Evolutionary conservation across 2,797 vertebrate species (phyloP).

Genomic region (Microcaecilia unicolor): DNA sequence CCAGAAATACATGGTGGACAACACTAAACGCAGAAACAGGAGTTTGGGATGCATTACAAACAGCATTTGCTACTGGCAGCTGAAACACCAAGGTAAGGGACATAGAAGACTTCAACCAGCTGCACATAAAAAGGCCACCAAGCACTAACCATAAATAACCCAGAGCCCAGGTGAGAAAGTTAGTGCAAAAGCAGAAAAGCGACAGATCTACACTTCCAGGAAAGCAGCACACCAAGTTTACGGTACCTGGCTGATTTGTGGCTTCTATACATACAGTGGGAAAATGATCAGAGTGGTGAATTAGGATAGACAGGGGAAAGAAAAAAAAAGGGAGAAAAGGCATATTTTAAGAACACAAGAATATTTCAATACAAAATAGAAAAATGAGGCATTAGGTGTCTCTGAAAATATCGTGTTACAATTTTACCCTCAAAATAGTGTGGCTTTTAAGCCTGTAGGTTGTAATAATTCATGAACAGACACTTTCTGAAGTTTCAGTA

Average conservation of each 20-base stretch:
- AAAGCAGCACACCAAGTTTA: slow-evolving; percentile 57
- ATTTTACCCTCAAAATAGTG: too few relatives aligned
- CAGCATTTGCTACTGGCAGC: slow-evolving; percentile 6
- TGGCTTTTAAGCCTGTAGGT: too few relatives aligned
- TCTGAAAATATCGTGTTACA: too few relatives aligned
- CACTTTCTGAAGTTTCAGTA: too few relatives aligned
- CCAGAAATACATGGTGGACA: too few relatives aligned
- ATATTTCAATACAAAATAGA: slow-evolving; percentile 30
- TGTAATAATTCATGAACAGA: too few relatives aligned
- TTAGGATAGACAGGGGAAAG: slow-evolving; percentile 34
- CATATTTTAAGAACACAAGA: slow-evolving; percentile 38
- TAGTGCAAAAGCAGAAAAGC: slow-evolving; percentile 27
- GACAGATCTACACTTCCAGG: too few relatives aligned
- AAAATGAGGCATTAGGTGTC: background rate
- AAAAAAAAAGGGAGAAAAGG: slow-evolving; percentile 34
- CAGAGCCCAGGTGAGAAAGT: slow-evolving; percentile 21
- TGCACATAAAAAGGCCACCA: slow-evolving; percentile 30
- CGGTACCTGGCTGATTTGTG: slow-evolving; percentile 81
- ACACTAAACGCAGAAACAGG: too few relatives aligned
- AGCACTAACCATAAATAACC: slow-evolving; percentile 39
- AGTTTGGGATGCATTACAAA: too few relatives aligned
- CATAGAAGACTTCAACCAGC: slow-evolving; percentile 25
- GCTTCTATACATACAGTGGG: slow-evolving; percentile 76
- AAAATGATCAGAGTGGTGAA: slow-evolving; percentile 67
- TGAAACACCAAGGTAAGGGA: slow-evolving; percentile 11